Evolutionary conservation across 2,888 invertebrate genomes (phyloP), one percentile per base, ranked within the genome.

Genomic region (Catocala sponsa): DNA sequence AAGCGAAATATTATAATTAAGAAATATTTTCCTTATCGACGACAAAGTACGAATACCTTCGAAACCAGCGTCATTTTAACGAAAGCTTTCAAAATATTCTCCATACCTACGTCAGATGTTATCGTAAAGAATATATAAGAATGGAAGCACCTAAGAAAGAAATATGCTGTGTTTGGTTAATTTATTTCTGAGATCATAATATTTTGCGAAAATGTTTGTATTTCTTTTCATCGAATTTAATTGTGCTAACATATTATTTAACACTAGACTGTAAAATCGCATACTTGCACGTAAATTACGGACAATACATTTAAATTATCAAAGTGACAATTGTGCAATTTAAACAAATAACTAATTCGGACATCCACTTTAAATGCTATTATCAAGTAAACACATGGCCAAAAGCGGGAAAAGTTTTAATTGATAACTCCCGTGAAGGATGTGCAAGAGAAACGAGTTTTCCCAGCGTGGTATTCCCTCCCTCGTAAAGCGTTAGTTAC

Each of bases 371-470:
- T 2, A 25, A 25, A 25, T 25, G 25, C 25, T 15, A 25, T 25
- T 1, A 25, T 25, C 25, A 25, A 25, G 25, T 25, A 25, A 25
- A 25, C 25, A 4, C 25, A 25, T 25, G 25, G 70, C 73, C 63
- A 70, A 76, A 61, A 72, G 57, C 46, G 56, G 56, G 67, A 77
- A 72, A 87, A 89, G 83, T 88, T 90, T 86, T 84, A 87, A 88
- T 86, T 87, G 86, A 83, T 78, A 79, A 81, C 81, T 79, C 69
- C 77, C 72, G 60, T 74, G 79, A 60, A 58, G 59, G 59, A 68
- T 66, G 62, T 65, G 62, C 32, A 60, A 56, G 48, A 12, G 41
- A 59, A 72, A 35, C 59, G 32, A 47, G 47, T 47, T 47, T 47
- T 7, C 25, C 11, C 11, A 47, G 9, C 10, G 47, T 32, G 11